Evolutionary conservation across 2,113 vertebrate species (phyloP), one percentile per base, ranked within the genome.

Genomic region (Odobenus rosmarus): DNA sequence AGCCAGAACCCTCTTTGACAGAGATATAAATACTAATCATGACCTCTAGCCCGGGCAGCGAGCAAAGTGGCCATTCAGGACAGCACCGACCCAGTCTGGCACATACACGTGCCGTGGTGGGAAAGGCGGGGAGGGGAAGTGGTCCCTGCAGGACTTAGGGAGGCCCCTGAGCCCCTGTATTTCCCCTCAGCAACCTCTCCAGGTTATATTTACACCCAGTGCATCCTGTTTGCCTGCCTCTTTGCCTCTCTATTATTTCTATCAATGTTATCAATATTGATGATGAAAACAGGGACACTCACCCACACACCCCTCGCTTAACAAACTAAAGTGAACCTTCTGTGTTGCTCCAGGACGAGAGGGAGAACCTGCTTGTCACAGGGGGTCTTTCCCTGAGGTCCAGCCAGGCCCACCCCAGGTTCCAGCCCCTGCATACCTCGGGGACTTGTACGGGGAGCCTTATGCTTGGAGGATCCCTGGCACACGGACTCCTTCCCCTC

Each of bases 11-110:
- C 83, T 97, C 98, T 97, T 88, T 15, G 21, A 5, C 84, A 91
- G 95, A 98, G 97, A 98, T 98, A 96, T 51, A 98, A 98, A 98
- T 98, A 92, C 96, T 91, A 96, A 96, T 96, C 97, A 95, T 33
- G 82, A 98, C 96, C 97, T 98, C 96, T 97, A 98, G 97, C 82
- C 83, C 79, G 12, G 55, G 97, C 89, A 93, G 84, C 0, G 4
- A 98, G 91, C 97, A 97, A 96, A 98, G 98, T 89, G 93, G 88
- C 94, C 96, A 92, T 97, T 93, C 87, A 94, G 96, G 95, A 49
- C 39, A 26, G 95, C 96, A 95, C 81, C 82, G 93, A 93, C 80
- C 82, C 88, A 4, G 72, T 57, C 97, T 96, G 93, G 95, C 69
- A 93, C 97, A 91, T 84, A 93, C 97, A 96, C 39, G 26, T 14